Conservation (phyloP, 1,140 invertebrate species). For the Drosophila rufa region DNA sequence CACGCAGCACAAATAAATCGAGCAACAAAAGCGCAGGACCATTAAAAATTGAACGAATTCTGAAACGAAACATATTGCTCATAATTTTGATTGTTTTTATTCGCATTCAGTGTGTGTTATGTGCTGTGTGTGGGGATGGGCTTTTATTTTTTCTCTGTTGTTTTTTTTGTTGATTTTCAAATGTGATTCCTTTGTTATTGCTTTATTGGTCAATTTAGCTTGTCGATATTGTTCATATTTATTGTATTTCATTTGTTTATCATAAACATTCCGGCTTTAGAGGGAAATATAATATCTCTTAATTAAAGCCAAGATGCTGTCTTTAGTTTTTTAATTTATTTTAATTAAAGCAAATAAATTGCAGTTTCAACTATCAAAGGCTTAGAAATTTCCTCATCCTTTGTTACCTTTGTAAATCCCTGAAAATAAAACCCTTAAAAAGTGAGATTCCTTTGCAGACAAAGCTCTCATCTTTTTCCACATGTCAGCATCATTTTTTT, state of each 20-base stretch:
- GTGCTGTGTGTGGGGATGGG: too few species aligned
- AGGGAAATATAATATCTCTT: neutral
- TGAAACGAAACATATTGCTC: slow-evolving; percentile 20
- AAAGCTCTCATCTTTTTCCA: slow-evolving; percentile 7
- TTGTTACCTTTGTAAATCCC: slow-evolving; percentile 4
- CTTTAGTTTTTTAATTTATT: too few species aligned
- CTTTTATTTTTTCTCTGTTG: neutral
- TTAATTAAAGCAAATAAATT: too few species aligned
- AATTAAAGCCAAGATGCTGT: neutral
- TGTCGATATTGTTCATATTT: too few species aligned
- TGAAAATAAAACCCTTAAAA: slow-evolving; percentile 15
- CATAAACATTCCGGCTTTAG: neutral
- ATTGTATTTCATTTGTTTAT: too few species aligned
- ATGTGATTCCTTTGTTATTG: neutral
- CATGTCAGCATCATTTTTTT: slow-evolving; percentile 34
- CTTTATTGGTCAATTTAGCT: neutral
- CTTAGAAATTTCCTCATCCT: neutral
- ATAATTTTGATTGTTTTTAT: slow-evolving; percentile 16
- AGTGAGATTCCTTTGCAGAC: neutral
- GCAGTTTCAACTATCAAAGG: neutral
- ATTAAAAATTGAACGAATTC: slow-evolving; percentile 37
- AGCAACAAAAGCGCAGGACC: slow-evolving; percentile 20
- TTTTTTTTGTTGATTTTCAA: neutral
- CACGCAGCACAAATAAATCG: slow-evolving; percentile 42
- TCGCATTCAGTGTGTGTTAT: neutral